Base-by-base conservation (phyloP, 2,888 invertebrate species). In the Icerya purchasi region DNA sequence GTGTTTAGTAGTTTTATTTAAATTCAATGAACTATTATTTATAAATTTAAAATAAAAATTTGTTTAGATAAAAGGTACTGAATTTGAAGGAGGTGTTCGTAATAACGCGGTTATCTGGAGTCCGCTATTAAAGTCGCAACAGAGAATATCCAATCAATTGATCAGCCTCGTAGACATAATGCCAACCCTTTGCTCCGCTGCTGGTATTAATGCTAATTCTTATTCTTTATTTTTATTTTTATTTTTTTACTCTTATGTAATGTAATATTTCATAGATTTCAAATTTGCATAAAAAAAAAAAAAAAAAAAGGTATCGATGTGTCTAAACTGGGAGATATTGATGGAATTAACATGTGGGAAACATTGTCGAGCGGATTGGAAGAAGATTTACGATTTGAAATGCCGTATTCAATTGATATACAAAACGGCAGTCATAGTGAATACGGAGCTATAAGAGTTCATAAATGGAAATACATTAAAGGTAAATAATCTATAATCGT, bases 341-440 rank as follows among this genome's bases (percentile, higher is more conserved):
- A 67, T 56, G 67, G 67, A 3, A 52, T 64, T 8, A 69, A 75
- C 65, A 68, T 74, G 66, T 77, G 77, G 77, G 36, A 58, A 53
- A 65, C 65, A 20, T 22, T 60, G n/a, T 62, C 68, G 1, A 66
- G 70, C 18, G 65, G 77, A n/a, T 69, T 70, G 0, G 65, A 68
- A 8, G 70, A 73, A 62, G 72, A 74, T 3, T 70, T 72, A 1
- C 66, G 77, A 55, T 70, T 66, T 1, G 73, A 75, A 64, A 72
- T 90, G 20, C 74, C 93, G 0, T 91, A 91, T 69, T 92, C 92
- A 69, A 92, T 94, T 58, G 93, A 94, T 69, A 82, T 86, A 36
- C 65, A 68, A 19, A 68, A 5, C 18, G n/a, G 36, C 22, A 14
- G 36, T 36, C 14, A 8, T 36, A 5, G 36, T 36, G 20, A 54